phyloP scores from a whole-genome alignment of 2,888 invertebrate genomes.

The Tortrix viridana region DNA sequence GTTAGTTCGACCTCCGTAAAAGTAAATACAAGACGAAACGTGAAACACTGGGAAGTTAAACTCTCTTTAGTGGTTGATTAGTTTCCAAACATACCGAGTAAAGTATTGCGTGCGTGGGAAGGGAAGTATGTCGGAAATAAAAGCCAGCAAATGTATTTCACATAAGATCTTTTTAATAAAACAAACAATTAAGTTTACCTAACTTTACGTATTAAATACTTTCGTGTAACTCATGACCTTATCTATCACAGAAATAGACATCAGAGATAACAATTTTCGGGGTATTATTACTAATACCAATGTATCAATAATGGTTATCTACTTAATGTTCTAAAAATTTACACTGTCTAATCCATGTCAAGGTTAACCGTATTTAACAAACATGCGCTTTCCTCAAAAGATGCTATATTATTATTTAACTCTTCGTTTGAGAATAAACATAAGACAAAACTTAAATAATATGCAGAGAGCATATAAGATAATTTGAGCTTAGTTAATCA shows the following conservation, averaged over 20 bases:
- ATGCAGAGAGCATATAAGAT: too few relatives aligned
- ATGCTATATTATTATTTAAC: neutral
- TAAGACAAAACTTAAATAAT: neutral
- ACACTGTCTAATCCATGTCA: neutral
- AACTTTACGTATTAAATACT: neutral
- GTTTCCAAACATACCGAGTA: slow-evolving; percentile 24
- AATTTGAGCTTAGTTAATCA: slow-evolving; percentile 4
- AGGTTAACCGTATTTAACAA: neutral
- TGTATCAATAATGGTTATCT: slow-evolving; percentile 1
- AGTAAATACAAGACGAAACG: slow-evolving; percentile 27
- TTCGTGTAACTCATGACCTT: slow-evolving; percentile 4
- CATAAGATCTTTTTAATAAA: neutral
- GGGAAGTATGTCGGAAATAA: slow-evolving; percentile 6
- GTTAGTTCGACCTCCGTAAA: slow-evolving; percentile 3
- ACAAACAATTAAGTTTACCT: neutral
- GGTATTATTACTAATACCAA: slow-evolving; percentile 5
- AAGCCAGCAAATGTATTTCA: neutral
- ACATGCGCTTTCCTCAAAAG: too few relatives aligned
- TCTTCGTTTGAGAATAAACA: slow-evolving; percentile 11
- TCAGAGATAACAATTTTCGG: slow-evolving; percentile 16
- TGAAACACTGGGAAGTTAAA: slow-evolving; percentile 22
- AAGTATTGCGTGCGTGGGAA: slow-evolving; percentile 11
- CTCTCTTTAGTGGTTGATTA: slow-evolving; percentile 30
- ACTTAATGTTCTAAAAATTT: neutral
- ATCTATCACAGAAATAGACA: slow-evolving; percentile 25